These are phyloP conservation scores for Triplophysa dalaica DNA, from an alignment of 2,113 vertebrate genomes.

Conservation along the genomic window DNA sequence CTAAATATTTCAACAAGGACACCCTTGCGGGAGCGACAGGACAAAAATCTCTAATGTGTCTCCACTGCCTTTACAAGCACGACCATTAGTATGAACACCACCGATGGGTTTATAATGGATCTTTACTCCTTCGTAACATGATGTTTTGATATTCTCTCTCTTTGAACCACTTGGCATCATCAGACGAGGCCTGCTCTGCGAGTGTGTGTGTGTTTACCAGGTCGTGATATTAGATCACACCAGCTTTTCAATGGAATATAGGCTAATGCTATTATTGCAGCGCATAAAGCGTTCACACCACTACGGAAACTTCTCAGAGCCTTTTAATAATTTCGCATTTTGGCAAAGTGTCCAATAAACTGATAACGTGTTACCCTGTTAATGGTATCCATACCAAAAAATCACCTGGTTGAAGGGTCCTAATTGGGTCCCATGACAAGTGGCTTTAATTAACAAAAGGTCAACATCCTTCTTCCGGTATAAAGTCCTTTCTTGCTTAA, in stretches of 20 bases:
- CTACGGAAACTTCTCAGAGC: background rate
- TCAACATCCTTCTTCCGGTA: slow-evolving; percentile 11
- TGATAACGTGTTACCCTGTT: background rate
- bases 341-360: background rate
- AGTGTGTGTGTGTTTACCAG: slow-evolving; percentile 1
- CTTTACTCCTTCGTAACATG: background rate
- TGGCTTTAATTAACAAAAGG: slow-evolving; percentile 20
- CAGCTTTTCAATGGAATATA: slow-evolving; percentile 23
- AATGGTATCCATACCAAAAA: background rate
- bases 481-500: slow-evolving; percentile 2
- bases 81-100: background rate
- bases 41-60: slow-evolving; percentile 4
- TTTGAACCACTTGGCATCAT: background rate
- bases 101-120: background rate
- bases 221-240: slow-evolving; percentile 2
- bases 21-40: background rate
- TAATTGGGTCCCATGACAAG: background rate
- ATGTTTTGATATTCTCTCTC: background rate
- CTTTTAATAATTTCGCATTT: slow-evolving; percentile 1
- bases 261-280: slow-evolving; percentile 22
- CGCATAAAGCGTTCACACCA: background rate
- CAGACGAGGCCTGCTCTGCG: background rate
- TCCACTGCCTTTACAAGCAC: background rate
- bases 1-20: slow-evolving; percentile 42
- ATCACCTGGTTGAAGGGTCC: background rate